Base-by-base conservation (phyloP, 2,888 invertebrate genomes). In the Meliscaeva auricollis region DNA sequence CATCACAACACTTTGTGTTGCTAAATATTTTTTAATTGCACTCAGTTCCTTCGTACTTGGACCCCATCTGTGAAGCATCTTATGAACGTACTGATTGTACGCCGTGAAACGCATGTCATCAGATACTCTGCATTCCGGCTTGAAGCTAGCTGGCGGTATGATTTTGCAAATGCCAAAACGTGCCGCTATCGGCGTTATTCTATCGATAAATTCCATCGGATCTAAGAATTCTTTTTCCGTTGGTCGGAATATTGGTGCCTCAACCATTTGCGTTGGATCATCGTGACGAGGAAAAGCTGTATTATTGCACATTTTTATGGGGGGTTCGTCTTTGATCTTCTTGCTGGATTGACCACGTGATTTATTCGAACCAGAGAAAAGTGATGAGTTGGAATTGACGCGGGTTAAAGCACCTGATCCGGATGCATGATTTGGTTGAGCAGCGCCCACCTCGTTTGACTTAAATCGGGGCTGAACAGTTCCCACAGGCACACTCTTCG, bases 51-150 rank as follows among this genome's bases (percentile, higher is more conserved):
- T 95, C 0, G 96, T 95, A 88, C 96, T 97, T 0, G 97, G 96
- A 0, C 98, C 98, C 98, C 98, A 98, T 38, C 98, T 94, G 88
- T 95, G 95, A 88, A 96, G 94, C 94, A 98, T 95, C 87, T 97
- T 96, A 88, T 97, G 96, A 1, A 98, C 95, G 89, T 98, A 97
- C 90, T 98, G 98, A 91, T 98, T 97, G 87, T 96, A 96, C 0
- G 97, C 96, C 0, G 96, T 96, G 89, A 98, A 98, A 3, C 97
- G 93, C 94, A 97, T 96, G 82, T 97, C 96, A 87, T 98, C 97
- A 11, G 95, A 94, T 0, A 97, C 94, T 88, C 95, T 95, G 89
- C 97, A 98, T 87, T 96, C 96, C 1, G 97, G 96, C 89, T 95
- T 95, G 89, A 97, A 97, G 78, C 93, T 94, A 0, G 93, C 90